Base-by-base conservation (phyloP, 2,888 invertebrate species). In the Phalangium opilio region DNA sequence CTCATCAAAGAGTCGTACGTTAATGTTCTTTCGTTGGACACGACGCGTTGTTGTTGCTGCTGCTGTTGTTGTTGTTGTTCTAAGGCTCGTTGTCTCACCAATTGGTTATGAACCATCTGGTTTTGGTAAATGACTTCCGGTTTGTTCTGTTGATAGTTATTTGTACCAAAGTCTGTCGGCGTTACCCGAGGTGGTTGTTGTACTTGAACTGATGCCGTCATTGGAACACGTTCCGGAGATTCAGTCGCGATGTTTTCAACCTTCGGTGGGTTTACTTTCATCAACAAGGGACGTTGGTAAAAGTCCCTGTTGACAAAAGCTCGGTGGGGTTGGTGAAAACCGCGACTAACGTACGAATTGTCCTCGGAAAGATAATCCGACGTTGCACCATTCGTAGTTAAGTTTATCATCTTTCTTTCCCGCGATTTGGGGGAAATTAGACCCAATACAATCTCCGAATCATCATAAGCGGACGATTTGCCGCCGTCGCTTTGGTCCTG, bases 241-340 rank as follows among this genome's bases (percentile, higher is more conserved):
- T 38, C 17, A 8, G 38, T 17, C 12, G 18, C 11, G 15, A 38
- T 18, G 15, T 38, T 18, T 38, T 3, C 38, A 15, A 53, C 43
- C 19, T 49, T 48, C 20, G 57, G 57, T 42, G 55, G 54, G 19
- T 50, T 56, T 4, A 57, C 57, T 48, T 55, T 54, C 12, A 56
- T 43, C 27, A 55, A 38, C 34, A 52, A 33, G 18, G 55, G 54
- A 32, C 53, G 50, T 8, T 53, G 51, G 17, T 50, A 49, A 17
- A 55, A 49, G 12, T 54, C 54, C 14, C 51, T 50, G 41, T 53
- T 51, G 3, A 56, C 45, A 44, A 52, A 54, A 19, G 55, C 49
- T 40, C 51, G 46, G 42, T 54, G 55, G 4, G 51, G 48, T 38
- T 56, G 54, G 40, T 57, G 55, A 43, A 55, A 54, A 18, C 53